Percentiles rank a stretch among this genome's conserved stretches.
phyloP scores from a whole-genome alignment of 2,113 vertebrate species.

The Alligator sinensis region DNA sequence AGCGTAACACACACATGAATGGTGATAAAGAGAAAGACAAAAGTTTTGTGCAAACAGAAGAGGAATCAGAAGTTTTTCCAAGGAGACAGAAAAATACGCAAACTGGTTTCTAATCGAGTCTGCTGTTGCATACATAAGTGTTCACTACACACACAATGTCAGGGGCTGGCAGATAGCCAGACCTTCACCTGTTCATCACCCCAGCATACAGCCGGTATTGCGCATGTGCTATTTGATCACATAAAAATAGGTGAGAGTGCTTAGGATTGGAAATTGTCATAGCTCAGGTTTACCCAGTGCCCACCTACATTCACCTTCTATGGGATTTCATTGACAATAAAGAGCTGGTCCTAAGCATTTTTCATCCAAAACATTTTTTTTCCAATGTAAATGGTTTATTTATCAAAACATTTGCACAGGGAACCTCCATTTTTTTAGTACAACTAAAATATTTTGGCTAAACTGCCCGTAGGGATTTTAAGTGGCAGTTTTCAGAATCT shows the following conservation, averaged over 20 bases:
- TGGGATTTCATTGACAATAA: background rate
- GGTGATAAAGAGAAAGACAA: too few relatives aligned
- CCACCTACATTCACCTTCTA: background rate
- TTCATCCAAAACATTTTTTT: conserved; percentile 10
- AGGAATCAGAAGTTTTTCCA: background rate
- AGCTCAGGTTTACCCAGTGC: background rate
- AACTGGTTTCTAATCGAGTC: background rate
- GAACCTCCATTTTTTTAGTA: too few relatives aligned
- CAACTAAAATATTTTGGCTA: background rate
- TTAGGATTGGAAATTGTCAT: background rate
- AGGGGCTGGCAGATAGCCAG: background rate
- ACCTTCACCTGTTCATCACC: background rate
- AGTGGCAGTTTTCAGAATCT: background rate
- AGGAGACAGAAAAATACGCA: background rate
- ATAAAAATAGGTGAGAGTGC: background rate
- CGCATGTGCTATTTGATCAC: background rate
- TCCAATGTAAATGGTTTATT: conserved; percentile 8
- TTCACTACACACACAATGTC: background rate
- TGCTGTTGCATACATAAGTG: background rate
- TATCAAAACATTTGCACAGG: background rate
- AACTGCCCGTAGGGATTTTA: background rate
- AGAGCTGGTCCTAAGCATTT: background rate
- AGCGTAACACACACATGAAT: background rate
- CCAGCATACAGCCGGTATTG: background rate
- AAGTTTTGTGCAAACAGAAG: background rate